Conservation (phyloP, 2,888 invertebrate genomes). For the Tupiocoris notatus region DNA sequence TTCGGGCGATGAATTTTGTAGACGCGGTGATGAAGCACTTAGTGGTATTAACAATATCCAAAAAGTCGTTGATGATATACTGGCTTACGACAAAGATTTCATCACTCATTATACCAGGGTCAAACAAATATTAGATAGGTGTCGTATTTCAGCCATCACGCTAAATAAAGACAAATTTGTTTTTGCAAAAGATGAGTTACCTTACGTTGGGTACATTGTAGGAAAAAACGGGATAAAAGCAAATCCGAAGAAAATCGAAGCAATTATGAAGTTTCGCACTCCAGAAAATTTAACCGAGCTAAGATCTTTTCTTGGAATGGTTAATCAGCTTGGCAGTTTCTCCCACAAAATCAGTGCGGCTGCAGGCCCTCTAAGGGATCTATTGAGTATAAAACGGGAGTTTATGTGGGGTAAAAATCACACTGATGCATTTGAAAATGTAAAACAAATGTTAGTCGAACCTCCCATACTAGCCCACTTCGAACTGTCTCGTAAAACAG, state of each 20-base stretch:
- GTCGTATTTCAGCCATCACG: not conserved
- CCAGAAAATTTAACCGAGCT: not conserved
- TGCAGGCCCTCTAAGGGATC: conserved; percentile 5
- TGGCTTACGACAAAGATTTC: too few relatives aligned
- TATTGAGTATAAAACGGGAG: not conserved
- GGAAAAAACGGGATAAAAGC: conserved; percentile 3
- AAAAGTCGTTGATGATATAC: too few relatives aligned
- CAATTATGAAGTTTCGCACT: not conserved
- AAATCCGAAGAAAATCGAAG: not conserved
- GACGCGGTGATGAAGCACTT: too few relatives aligned
- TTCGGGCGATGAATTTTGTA: too few relatives aligned
- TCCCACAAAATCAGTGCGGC: not conserved
- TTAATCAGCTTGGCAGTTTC: not conserved
- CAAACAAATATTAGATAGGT: not conserved
- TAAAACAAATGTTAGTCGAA: conserved; percentile 1
- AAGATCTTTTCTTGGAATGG: too few relatives aligned
- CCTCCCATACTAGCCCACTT: not conserved
- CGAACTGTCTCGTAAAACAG: not conserved
- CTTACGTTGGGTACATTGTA: not conserved
- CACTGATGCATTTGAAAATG: not conserved
- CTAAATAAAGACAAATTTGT: not conserved
- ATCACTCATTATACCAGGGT: too few relatives aligned
- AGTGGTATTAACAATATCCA: too few relatives aligned
- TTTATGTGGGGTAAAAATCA: not conserved
- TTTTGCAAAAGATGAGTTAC: conserved; percentile 4